Evolutionary conservation across 2,888 invertebrate species (phyloP), one percentile per base, ranked within the genome.

Genomic region (Athetis lepigone): DNA sequence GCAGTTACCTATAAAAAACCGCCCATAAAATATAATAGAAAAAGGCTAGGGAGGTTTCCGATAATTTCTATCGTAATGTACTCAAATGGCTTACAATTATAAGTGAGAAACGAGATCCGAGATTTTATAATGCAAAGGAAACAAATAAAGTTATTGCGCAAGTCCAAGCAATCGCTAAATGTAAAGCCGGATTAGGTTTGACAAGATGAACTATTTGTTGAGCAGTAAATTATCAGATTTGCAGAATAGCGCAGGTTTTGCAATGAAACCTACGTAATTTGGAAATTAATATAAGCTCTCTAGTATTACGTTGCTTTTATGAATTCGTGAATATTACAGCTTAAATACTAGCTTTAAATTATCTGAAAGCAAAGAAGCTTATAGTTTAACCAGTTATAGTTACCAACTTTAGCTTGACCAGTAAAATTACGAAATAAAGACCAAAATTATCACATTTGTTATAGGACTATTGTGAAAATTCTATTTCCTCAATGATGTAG

Each of bases 151-250:
- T 36, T 36, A 23, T 29, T 19, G 43, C 37, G 21, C 27, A 58
- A 47, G 4, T 49, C 19, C 36, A 18, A 21, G 46, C 18, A 49
- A 59, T 25, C 16, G 29, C 43, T 21, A 47, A 33, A 47, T 51
- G n/a, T 29, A 47, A 69, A 68, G 36, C 40, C 40, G 51, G 25
- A 51, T 51, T 69, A 51, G 16, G 13, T 51, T 61, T 51, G 60
- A 61, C 51, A 68, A 46, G 51, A 51, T 69, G 36, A 39, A 50
- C 37, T 49, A 39, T 59, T 71, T 54, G 39, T 50, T 68, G 25
- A 25, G 54, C 33, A 39, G 55, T 59, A 70, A 64, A 66, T 71
- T 58, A 27, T 37, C 37, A 50, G 39, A 58, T 71, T 70, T 71
- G 72, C 50, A 58, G 64, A 43, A 47, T 23, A 19, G 40, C 7